Evolutionary conservation across 2,888 invertebrate genomes (phyloP), one percentile per base, ranked within the genome.

Genomic region (Choristoneura rosaceana): DNA sequence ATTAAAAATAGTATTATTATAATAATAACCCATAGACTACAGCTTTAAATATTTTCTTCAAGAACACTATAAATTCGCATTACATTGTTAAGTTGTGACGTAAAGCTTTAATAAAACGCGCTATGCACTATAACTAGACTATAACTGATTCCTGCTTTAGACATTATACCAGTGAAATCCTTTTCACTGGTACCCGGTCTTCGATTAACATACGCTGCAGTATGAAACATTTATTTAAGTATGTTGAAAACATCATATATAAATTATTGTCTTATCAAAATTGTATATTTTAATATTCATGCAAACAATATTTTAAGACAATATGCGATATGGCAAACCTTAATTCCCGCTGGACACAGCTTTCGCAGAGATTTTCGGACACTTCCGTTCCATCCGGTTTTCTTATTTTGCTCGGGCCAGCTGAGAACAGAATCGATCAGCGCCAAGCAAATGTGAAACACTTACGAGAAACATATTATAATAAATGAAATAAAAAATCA

Each of bases 351-450:
- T 90, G 87, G 63, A 84, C 70, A 86, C 92, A 93, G 79, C 78
- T 79, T 78, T 87, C 86, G 83, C 92, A 92, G 76, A 77, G 74
- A 71, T 70, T 77, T 76, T 87, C 86, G 25, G 83, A 82, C 52
- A 79, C 78, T 76, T 82, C 84, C 76, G 69, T 58, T 74, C 79
- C 80, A 55, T 86, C 90, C 65, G 76, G 64, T 80, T 88, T 92
- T 82, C 85, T 81, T 76, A 78, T 61, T 86, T 92, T 92, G 84
- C 83, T 82, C 80, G 90, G 85, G 79, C 87, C 88, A 80, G 87
- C 93, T 93, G 92, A 83, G 90, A 91, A 92, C 92, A 93, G 87
- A 90, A 87, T 84, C 82, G 87, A 91, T 83, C 81, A 88, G 86
- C 91, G 91, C 92, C 82, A 85, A 90, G 92, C 93, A 84, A 86